Evolutionary conservation across 1,140 invertebrate species (phyloP).

Genomic region (Catajapyx aquilonaris): DNA sequence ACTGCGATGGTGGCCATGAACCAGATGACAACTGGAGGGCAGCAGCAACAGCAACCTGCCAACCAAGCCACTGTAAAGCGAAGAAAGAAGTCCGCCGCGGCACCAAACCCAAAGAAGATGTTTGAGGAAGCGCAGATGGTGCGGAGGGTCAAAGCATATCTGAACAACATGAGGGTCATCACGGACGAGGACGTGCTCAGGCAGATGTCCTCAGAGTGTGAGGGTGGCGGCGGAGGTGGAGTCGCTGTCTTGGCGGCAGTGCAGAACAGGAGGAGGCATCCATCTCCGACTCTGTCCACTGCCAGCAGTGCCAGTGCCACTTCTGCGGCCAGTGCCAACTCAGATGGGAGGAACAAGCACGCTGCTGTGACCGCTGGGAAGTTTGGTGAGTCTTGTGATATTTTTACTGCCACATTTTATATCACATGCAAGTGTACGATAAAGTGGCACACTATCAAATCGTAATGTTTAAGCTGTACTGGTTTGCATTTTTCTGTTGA

Average conservation of each 20-base stretch:
- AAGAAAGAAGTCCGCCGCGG: constrained; percentile 71
- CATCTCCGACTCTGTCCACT: constrained; percentile 70
- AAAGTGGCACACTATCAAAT: no score
- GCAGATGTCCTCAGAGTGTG: constrained; percentile 72
- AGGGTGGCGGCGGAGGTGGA: constrained; percentile 36
- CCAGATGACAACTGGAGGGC: constrained; percentile 43
- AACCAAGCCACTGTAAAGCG: constrained; percentile 84
- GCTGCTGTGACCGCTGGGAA: constrained; percentile 7
- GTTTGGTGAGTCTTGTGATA: neutral
- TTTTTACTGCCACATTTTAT: no score
- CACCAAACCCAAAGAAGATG: constrained; percentile 93
- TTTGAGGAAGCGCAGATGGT: constrained; percentile 96
- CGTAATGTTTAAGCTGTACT: no score
- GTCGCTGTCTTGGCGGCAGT: constrained; percentile 22
- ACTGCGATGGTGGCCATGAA: constrained; percentile 74
- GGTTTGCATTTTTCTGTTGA: no score
- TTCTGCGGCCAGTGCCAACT: constrained; percentile 42
- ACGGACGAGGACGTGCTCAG: constrained; percentile 80
- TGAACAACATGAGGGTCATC: constrained; percentile 76
- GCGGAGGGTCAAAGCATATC: constrained; percentile 81
- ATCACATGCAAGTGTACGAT: no score
- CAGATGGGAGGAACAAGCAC: constrained; percentile 11
- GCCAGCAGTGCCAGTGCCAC: constrained; percentile 73
- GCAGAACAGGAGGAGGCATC: constrained; percentile 43
- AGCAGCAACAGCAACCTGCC: constrained; percentile 26